Base-by-base conservation (phyloP, 2,888 invertebrate genomes). In the Fissipunctia ypsillon region DNA sequence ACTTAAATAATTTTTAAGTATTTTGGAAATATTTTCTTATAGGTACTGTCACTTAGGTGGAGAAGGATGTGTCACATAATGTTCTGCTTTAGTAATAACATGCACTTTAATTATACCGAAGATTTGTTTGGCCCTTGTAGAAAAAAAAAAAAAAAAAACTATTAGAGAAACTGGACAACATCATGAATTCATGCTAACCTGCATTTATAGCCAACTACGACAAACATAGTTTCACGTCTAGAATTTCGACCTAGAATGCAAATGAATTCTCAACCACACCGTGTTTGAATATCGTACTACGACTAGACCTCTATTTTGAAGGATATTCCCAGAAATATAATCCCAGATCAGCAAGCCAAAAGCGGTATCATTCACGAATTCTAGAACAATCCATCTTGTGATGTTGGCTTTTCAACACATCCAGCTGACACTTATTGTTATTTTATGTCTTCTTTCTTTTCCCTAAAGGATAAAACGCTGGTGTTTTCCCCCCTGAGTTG, bases 181-280 rank as follows among this genome's bases (percentile, higher is more conserved):
- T 10, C 10, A 41, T 16, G 16, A 31, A 43, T 45, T 22, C 22
- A 38, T 41, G 25, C 14, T 28, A 31, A 41, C 12, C 50, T 28
- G 48, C 16, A 28, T 25, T 7, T 60, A 60, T 22, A 54, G 3
- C 19, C 35, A 28, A 22, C 25, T 38, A 28, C 14, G 38, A 1
- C 6, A 16, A 57, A 59, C 50, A 61, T 41, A 65, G 35, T 31
- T 75, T 57, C 43, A 12, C 43, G 45, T 10, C 41, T 41, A 19
- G 16, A 52, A 68, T 52, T 63, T 43, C 22, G 50, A 68, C 43
- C 50, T 35, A 35, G 35, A 25, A 63, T 75, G 41, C 43, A 63
- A 76, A 75, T 67, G 22, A 54, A 54, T 61, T 67, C 74, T n/a
- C 38, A 41, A 31, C 6, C 43, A 28, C n/a, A 10, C 14, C 14